A percentile compares a stretch with the other conserved stretches of the same genome.
Conservation (phyloP, 1,140 invertebrate genomes). For the Ceratina australensis region DNA sequence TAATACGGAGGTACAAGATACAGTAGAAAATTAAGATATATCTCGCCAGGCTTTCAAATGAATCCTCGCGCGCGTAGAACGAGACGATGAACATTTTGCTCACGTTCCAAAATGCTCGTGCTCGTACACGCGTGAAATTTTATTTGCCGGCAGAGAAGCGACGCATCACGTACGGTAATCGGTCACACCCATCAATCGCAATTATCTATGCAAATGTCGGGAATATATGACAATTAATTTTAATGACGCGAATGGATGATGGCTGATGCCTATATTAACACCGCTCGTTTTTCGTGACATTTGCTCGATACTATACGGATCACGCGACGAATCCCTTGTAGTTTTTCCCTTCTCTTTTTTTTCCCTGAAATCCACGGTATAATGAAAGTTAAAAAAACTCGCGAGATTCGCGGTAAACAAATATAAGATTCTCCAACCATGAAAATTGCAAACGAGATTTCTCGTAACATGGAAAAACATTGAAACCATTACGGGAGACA, state of each 20-base stretch:
- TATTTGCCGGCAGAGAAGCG: conserved; percentile 11
- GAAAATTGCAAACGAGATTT: background rate
- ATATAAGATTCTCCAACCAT: too few relatives aligned
- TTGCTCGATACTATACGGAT: background rate
- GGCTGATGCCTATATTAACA: too few relatives aligned
- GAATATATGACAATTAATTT: conserved; percentile 45
- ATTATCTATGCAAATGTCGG: conserved; percentile 37
- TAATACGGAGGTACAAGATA: background rate
- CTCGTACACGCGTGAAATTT: conserved; percentile 24
- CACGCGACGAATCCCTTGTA: background rate
- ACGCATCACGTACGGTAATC: conserved; percentile 44
- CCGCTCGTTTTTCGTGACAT: background rate
- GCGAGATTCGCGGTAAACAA: background rate
- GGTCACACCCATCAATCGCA: conserved; percentile 27
- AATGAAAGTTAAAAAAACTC: background rate
- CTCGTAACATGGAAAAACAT: background rate
- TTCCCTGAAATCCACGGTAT: too few relatives aligned
- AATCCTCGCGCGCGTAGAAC: background rate
- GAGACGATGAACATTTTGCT: conserved; percentile 24
- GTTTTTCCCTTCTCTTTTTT: background rate
- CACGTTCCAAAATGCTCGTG: conserved; percentile 17
- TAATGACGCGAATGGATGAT: conserved; percentile 8
- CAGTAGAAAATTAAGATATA: background rate
- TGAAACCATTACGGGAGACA: background rate
- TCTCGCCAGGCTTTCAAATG: conserved; percentile 3